Conservation (phyloP, 2,888 invertebrate genomes). For the Amiota minor region DNA sequence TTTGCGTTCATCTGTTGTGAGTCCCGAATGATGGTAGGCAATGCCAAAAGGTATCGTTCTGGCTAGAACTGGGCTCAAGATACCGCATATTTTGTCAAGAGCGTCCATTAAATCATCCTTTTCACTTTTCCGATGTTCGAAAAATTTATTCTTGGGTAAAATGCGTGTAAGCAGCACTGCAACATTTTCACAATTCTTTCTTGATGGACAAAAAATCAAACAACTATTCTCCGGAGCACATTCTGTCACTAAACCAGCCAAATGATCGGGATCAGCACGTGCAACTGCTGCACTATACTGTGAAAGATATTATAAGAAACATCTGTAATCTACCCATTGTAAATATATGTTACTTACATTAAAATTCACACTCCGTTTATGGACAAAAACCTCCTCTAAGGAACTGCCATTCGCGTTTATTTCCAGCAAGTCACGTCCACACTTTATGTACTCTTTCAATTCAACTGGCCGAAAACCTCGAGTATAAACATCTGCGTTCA, state of each 20-base stretch:
- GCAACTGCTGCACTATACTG: constrained; percentile 79
- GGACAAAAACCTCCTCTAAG: constrained; percentile 76
- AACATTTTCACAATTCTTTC: constrained; percentile 93
- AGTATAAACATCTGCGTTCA: constrained; percentile 86
- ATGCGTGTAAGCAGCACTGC: constrained; percentile 83
- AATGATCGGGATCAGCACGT: constrained; percentile 84
- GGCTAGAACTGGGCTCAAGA: constrained; percentile 79
- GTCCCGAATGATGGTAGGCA: constrained; percentile 94
- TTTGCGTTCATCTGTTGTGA: constrained; percentile 89
- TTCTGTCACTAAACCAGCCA: constrained; percentile 87
- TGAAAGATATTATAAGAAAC: constrained; percentile 21
- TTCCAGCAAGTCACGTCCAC: constrained; percentile 77
- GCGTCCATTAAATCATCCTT: constrained; percentile 78
- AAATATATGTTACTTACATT: constrained; percentile 50
- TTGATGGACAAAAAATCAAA: constrained; percentile 93
- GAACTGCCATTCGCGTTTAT: constrained; percentile 75
- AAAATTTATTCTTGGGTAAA: constrained; percentile 76
- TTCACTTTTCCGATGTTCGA: constrained; percentile 76
- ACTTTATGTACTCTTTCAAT: constrained; percentile 87
- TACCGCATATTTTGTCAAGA: constrained; percentile 79
- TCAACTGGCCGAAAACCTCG: constrained; percentile 92
- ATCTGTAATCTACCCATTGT: constrained; percentile 6
- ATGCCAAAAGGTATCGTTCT: constrained; percentile 85
- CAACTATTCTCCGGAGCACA: constrained; percentile 86
- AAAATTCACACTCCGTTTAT: constrained; percentile 75